Evolutionary conservation across 2,113 vertebrate species (phyloP).

Genomic region (Sinocyclocheilus anophthalmus): DNA sequence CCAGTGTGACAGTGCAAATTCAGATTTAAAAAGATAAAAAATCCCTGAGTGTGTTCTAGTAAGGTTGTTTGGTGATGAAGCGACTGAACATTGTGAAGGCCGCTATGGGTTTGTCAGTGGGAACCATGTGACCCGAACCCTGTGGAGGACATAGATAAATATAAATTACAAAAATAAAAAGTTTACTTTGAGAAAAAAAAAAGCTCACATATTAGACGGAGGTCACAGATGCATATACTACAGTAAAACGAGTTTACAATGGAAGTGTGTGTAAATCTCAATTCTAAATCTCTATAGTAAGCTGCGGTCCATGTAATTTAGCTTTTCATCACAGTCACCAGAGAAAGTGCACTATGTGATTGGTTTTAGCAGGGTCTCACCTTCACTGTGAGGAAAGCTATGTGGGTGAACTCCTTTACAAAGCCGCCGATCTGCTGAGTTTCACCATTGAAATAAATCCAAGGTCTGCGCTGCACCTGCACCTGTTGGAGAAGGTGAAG

Average conservation of each 20-base stretch:
- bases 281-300: not conserved
- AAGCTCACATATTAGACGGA: too few relatives aligned
- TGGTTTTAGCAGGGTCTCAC: constrained; percentile 73
- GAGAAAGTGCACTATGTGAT: not conserved
- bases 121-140: constrained; percentile 97
- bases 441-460: constrained; percentile 77
- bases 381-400: constrained; percentile 91
- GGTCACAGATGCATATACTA: not conserved
- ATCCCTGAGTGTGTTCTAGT: constrained; percentile 60
- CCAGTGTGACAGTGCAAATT: constrained; percentile 52
- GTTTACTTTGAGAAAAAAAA: too few relatives aligned
- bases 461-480: constrained; percentile 85
- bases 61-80: constrained; percentile 83
- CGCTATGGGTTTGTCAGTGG: constrained; percentile 85
- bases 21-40: not conserved
- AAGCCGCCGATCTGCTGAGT: constrained; percentile 90
- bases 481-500: constrained; percentile 72
- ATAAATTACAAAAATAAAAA: not conserved
- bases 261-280: not conserved
- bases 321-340: not conserved
- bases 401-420: constrained; percentile 90
- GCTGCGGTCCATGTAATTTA: not conserved
- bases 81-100: constrained; percentile 89
- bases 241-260: not conserved
- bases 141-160: constrained; percentile 52